These are phyloP conservation scores for Macroglossus sobrinus DNA, from an alignment of 2,113 vertebrate genomes.

Conservation along the genomic window DNA sequence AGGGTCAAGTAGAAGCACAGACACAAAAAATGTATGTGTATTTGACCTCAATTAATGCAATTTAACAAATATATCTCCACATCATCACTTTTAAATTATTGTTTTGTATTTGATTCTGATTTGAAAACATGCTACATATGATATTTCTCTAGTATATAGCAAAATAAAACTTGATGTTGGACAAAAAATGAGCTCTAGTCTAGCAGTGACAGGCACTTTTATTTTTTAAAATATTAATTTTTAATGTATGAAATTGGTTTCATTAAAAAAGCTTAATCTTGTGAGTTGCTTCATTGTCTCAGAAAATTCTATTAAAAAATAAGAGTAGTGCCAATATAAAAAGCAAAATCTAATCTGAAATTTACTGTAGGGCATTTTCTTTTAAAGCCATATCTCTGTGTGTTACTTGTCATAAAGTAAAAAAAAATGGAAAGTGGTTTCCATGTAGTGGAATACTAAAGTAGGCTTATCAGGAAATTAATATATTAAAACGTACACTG, in stretches of 20 bases:
- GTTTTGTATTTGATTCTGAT: not conserved
- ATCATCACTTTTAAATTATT: not conserved
- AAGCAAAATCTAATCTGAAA: constrained; percentile 50
- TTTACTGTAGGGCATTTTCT: constrained; percentile 46
- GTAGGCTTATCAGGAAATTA: not conserved
- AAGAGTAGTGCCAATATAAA: constrained; percentile 17
- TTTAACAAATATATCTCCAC: not conserved
- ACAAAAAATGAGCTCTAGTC: not conserved
- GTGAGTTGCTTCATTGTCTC: not conserved
- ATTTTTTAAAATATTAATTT: constrained; percentile 28
- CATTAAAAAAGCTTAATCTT: constrained; percentile 30
- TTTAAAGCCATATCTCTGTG: not conserved
- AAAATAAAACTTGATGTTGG: not conserved
- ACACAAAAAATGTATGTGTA: not conserved
- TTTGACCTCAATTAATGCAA: not conserved
- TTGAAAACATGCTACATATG: not conserved
- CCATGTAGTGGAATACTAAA: not conserved
- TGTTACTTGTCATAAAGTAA: constrained; percentile 39
- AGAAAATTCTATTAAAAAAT: constrained; percentile 57
- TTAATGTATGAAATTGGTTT: constrained; percentile 9
- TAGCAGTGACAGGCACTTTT: not conserved
- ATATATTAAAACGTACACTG: not conserved
- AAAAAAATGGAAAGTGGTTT: constrained; percentile 18
- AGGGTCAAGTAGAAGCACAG: not conserved
- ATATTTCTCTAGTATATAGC: not conserved